phyloP scores from a whole-genome alignment of 2,797 vertebrate species.

The Pygocentrus nattereri region DNA sequence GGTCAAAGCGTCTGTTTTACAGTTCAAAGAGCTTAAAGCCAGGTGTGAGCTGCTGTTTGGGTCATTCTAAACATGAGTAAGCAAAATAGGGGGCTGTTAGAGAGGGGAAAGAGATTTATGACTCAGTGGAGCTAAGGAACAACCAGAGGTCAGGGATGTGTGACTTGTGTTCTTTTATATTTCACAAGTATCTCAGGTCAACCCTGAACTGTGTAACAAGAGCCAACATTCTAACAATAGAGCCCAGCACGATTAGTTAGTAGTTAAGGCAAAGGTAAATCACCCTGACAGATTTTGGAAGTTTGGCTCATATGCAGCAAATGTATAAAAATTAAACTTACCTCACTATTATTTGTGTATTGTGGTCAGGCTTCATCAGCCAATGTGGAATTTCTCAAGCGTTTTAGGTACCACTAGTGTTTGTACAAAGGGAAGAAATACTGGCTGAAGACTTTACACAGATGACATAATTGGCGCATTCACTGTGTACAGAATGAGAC shows the following conservation, averaged over 20 bases:
- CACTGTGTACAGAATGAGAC: not conserved
- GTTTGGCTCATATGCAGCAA: conserved; percentile 9
- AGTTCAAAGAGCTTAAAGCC: conserved; percentile 76
- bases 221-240: conserved; percentile 64
- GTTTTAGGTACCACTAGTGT: not conserved
- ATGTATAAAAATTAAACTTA: conserved; percentile 8
- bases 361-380: conserved; percentile 18
- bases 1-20: conserved; percentile 65
- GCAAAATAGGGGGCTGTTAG: conserved; percentile 32
- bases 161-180: conserved; percentile 74
- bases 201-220: conserved; percentile 74
- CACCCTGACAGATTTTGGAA: conserved; percentile 22
- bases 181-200: conserved; percentile 70
- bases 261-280: conserved; percentile 22
- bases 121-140: conserved; percentile 70
- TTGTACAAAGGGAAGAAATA: conserved; percentile 4
- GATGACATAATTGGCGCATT: conserved; percentile 24
- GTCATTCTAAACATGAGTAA: conserved; percentile 68
- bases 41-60: conserved; percentile 86
- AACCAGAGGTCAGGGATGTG: conserved; percentile 79
- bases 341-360: conserved; percentile 15
- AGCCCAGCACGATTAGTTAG: conserved; percentile 33
- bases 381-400: conserved; percentile 5
- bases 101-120: conserved; percentile 76
- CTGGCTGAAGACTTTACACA: conserved; percentile 11